Base-by-base conservation (phyloP, 2,888 invertebrate genomes). In the Eilema griseolum region DNA sequence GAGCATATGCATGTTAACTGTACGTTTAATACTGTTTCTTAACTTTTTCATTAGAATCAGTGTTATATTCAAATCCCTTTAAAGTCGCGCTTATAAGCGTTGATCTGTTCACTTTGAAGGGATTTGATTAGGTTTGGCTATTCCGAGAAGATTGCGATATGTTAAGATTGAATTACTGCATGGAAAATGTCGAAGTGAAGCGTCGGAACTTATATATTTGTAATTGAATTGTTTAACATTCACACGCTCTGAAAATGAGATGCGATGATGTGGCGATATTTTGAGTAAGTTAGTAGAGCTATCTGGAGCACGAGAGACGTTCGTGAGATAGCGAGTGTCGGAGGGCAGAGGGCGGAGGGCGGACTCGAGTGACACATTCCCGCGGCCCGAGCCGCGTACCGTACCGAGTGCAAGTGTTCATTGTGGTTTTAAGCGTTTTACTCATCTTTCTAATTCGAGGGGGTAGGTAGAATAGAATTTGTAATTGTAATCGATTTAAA, bases 391-490 rank as follows among this genome's bases (percentile, higher is more conserved):
- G 41, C 41, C 41, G 41, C 41, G 52, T 72, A 70, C 73, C 85
- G 87, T 62, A 56, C 57, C 61, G 52, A 61, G 89, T 89, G 89
- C 86, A 87, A 90, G 90, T 92, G 92, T 91, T 90, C 91, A 90
- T 88, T 89, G 89, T 90, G 89, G 87, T 91, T 66, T 52, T 88
- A 89, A 90, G 79, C 80, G 80, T 81, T 82, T 89, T 89, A 92
- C 92, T 92, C 91, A 89, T 86, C 83, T 90, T 89, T 90, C 87
- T 87, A 85, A 88, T 88, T 87, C 86, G 86, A 82, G 84, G 88
- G 90, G 86, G 86, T 90, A 89, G 89, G 87, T 90, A 86, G 81
- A 82, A 84, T 86, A 92, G 88, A 89, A 89, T 91, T 89, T 89
- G 88, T 88, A 86, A 89, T 84, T 77, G 85, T 88, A 87, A 89